Conservation (phyloP, 1,140 invertebrate species). For the Lasioglossum baleicum region DNA sequence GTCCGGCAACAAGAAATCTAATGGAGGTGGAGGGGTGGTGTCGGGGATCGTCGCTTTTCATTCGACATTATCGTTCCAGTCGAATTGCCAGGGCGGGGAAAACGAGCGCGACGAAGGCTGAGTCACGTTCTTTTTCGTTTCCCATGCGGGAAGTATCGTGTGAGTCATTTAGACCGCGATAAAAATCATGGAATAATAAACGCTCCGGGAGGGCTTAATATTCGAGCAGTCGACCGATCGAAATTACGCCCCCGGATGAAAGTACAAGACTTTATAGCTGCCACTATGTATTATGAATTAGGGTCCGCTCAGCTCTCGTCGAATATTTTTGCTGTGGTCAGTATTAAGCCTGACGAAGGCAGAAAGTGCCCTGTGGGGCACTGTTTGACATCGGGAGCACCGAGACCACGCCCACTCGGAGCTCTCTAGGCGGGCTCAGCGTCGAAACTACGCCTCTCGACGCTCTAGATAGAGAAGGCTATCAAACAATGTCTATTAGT, state of each 20-base stretch:
- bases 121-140: constrained; percentile 4
- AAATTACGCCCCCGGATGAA: background rate
- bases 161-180: constrained; percentile 41
- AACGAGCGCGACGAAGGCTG: background rate
- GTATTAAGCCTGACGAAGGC: too few relatives aligned
- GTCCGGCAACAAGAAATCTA: background rate
- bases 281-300: too few relatives aligned
- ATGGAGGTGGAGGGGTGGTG: background rate
- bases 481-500: too few relatives aligned
- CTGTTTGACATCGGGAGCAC: too few relatives aligned
- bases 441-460: too few relatives aligned
- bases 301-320: too few relatives aligned
- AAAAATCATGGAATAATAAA: constrained; percentile 31
- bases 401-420: too few relatives aligned
- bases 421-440: too few relatives aligned
- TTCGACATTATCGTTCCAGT: constrained; percentile 19
- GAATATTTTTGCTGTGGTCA: too few relatives aligned
- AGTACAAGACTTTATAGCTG: too few relatives aligned
- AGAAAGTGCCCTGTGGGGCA: too few relatives aligned
- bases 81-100: constrained; percentile 20
- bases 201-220: constrained; percentile 5
- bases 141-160: constrained; percentile 24
- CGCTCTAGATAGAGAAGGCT: too few relatives aligned
- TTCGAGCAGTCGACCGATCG: constrained; percentile 4
- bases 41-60: constrained; percentile 20